Conservation (phyloP, 2,888 invertebrate genomes). For the Schizotus pectinicornis region DNA sequence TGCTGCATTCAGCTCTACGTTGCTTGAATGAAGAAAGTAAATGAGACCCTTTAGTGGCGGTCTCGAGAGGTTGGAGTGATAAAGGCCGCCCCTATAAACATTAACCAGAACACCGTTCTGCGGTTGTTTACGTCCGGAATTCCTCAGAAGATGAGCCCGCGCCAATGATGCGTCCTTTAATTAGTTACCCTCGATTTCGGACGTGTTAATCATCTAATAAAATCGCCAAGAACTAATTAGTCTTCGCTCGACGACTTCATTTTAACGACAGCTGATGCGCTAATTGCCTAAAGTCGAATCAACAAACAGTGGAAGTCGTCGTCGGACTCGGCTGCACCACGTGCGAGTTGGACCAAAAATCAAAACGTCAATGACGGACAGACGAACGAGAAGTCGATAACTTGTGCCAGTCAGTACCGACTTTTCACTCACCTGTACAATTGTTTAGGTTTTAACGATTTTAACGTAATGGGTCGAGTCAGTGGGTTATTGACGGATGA, state of each 20-base stretch:
- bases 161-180: conserved; percentile 2
- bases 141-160: conserved; percentile 18
- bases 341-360: too few relatives aligned
- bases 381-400: conserved; percentile 16
- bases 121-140: conserved; percentile 27
- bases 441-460: not conserved
- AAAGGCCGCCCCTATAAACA: conserved; percentile 1
- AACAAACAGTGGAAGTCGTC: not conserved
- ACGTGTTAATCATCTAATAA: conserved; percentile 9
- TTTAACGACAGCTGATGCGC: too few relatives aligned
- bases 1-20: not conserved
- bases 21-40: too few relatives aligned
- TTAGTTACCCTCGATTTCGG: conserved; percentile 1
- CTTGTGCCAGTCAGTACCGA: conserved; percentile 23
- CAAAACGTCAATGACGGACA: not conserved
- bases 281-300: too few relatives aligned
- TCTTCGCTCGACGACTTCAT: too few relatives aligned
- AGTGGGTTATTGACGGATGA: too few relatives aligned
- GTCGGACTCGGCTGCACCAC: not conserved
- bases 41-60: too few relatives aligned
- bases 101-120: conserved; percentile 23
- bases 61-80: too few relatives aligned
- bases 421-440: not conserved
- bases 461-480: not conserved
- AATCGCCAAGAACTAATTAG: not conserved